These are phyloP conservation scores for Hydrotaea cyrtoneurina DNA, from an alignment of 2,888 invertebrate genomes.

Conservation along the genomic window DNA sequence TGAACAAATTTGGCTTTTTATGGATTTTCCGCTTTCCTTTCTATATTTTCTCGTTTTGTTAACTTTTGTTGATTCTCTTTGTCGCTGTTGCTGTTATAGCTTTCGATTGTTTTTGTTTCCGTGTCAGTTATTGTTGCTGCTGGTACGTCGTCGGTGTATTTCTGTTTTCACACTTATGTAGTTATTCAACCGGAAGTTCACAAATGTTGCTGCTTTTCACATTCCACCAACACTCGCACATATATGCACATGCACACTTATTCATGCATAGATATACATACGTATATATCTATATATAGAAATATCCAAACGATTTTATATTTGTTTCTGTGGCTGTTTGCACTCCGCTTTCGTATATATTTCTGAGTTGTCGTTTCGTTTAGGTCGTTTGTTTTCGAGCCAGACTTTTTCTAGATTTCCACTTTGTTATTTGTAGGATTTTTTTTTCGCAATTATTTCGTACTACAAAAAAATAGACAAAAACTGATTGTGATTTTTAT, in stretches of 20 bases:
- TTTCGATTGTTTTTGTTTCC: conserved; percentile 36
- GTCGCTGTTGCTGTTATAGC: conserved; percentile 41
- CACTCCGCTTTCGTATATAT: background rate
- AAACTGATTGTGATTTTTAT: conserved; percentile 10
- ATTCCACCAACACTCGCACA: conserved; percentile 40
- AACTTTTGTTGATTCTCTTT: conserved; percentile 56
- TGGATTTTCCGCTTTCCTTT: conserved; percentile 41
- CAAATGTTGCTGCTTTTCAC: conserved; percentile 64
- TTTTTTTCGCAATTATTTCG: conserved; percentile 55
- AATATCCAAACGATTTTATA: conserved; percentile 11
- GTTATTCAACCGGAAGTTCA: conserved; percentile 79
- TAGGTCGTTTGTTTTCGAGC: conserved; percentile 24
- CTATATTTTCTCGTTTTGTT: conserved; percentile 33
- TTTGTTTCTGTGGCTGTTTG: conserved; percentile 10
- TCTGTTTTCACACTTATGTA: conserved; percentile 64
- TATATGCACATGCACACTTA: conserved; percentile 27
- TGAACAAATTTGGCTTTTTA: conserved; percentile 42
- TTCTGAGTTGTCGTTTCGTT: background rate
- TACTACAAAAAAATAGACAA: conserved; percentile 53
- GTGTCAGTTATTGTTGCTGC: conserved; percentile 33
- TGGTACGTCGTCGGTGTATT: conserved; percentile 33
- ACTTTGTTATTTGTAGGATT: background rate
- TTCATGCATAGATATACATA: no score
- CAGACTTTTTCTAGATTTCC: conserved; percentile 43
- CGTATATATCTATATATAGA: no score